These are phyloP conservation scores for Aspidoscelis tigris DNA, from an alignment of 2,113 vertebrate genomes.

Conservation along the genomic window DNA sequence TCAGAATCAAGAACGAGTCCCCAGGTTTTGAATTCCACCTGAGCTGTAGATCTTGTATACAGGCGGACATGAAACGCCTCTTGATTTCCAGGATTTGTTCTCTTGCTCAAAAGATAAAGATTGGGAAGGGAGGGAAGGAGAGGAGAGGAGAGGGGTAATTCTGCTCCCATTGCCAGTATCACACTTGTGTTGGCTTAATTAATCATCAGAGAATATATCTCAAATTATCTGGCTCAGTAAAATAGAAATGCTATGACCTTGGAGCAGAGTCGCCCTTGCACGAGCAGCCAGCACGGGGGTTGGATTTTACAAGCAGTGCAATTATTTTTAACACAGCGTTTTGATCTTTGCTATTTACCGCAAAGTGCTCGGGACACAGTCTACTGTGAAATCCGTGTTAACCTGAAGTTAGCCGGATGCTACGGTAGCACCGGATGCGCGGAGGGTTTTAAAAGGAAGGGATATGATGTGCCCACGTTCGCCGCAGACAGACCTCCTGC, in stretches of 20 bases:
- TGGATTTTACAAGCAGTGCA: too few relatives aligned
- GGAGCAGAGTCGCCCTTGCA: too few relatives aligned
- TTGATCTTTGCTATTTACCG: neutral
- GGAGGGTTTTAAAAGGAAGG: too few relatives aligned
- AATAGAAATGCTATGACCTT: neutral
- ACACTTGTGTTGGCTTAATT: neutral
- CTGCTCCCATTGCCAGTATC: neutral
- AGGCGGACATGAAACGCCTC: neutral
- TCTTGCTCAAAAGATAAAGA: neutral
- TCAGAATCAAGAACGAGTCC: too few relatives aligned
- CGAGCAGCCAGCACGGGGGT: too few relatives aligned
- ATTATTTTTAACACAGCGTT: neutral
- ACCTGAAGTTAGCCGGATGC: too few relatives aligned
- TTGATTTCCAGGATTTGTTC: neutral
- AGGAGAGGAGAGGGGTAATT: neutral
- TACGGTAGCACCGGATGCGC: too few relatives aligned
- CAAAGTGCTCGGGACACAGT: neutral
- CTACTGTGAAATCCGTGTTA: neutral
- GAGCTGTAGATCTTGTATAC: too few relatives aligned
- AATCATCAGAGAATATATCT: neutral
- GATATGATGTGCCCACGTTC: too few relatives aligned
- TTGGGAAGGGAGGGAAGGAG: neutral
- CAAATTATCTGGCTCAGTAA: neutral
- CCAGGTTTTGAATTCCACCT: too few relatives aligned
- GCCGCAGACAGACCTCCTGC: too few relatives aligned